phyloP scores from a whole-genome alignment of 2,888 invertebrate species.

The Pammene fasciana region DNA sequence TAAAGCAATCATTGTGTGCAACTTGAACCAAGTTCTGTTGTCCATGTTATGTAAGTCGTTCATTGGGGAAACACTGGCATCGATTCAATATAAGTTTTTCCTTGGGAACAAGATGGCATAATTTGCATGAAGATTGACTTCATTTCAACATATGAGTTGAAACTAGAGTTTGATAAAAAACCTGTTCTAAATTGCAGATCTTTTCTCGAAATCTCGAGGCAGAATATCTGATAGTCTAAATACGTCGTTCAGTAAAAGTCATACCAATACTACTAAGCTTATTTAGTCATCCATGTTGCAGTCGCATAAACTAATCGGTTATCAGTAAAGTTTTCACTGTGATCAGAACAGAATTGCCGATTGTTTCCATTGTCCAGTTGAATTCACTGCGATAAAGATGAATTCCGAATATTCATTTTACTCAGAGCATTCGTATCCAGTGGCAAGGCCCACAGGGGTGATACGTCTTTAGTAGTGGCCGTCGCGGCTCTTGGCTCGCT shows the following conservation, averaged over 20 bases:
- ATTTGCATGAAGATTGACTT: too few relatives aligned
- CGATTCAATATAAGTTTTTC: background rate
- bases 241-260: background rate
- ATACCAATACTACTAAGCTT: background rate
- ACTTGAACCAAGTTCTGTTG: background rate
- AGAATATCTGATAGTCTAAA: background rate
- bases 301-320: background rate
- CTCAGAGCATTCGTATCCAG: conserved; percentile 11
- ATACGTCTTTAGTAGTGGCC: conserved; percentile 39
- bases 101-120: background rate
- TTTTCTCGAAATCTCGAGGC: background rate
- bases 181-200: too few relatives aligned
- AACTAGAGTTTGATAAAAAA: too few relatives aligned
- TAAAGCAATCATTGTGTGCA: background rate
- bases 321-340: background rate
- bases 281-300: background rate
- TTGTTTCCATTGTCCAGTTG: conserved; percentile 4
- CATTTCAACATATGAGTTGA: too few relatives aligned
- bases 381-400: conserved; percentile 10
- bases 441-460: conserved; percentile 36
- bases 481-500: conserved; percentile 36
- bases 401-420: conserved; percentile 31
- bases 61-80: background rate
- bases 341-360: conserved; percentile 2
- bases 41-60: background rate